These are phyloP conservation scores for Microtus montanus DNA, from an alignment of 2,113 vertebrate genomes.

Conservation along the genomic window DNA sequence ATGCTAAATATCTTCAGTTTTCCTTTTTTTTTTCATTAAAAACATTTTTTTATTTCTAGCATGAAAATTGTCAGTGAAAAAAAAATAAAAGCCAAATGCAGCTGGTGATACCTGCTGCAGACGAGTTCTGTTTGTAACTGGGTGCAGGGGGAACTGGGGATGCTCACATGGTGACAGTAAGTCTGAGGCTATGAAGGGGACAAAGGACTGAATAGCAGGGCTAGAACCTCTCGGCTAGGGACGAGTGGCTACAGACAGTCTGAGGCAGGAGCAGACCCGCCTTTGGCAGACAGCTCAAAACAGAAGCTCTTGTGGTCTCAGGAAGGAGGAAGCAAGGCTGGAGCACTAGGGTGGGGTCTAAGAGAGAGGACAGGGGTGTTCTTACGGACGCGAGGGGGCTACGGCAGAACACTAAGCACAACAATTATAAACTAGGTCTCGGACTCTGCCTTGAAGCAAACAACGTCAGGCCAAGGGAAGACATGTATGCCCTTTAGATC, in stretches of 20 bases:
- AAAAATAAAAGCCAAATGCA: not conserved
- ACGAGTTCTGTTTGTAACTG: not conserved
- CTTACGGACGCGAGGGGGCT: not conserved
- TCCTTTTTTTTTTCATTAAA: not conserved
- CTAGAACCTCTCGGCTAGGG: not conserved
- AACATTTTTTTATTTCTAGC: not conserved
- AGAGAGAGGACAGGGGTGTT: not conserved
- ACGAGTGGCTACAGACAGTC: not conserved
- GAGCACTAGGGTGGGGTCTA: too few species aligned
- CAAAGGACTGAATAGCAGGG: not conserved
- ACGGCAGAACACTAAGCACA: not conserved
- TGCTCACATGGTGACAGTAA: not conserved
- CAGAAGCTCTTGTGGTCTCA: not conserved
- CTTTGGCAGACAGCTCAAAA: not conserved
- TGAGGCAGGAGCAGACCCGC: not conserved
- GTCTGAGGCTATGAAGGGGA: not conserved
- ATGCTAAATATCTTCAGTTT: conserved; percentile 12
- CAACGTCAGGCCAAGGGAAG: not conserved
- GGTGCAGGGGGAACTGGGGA: not conserved
- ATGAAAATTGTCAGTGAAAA: conserved; percentile 20
- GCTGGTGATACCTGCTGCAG: too few species aligned
- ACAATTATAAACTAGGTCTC: not conserved
- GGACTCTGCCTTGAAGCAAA: not conserved
- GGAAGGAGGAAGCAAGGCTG: not conserved
- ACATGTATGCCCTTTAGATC: accelerated